Base-by-base conservation (phyloP, 2,797 vertebrate genomes). In the Triplophysa yarkandensis region DNA sequence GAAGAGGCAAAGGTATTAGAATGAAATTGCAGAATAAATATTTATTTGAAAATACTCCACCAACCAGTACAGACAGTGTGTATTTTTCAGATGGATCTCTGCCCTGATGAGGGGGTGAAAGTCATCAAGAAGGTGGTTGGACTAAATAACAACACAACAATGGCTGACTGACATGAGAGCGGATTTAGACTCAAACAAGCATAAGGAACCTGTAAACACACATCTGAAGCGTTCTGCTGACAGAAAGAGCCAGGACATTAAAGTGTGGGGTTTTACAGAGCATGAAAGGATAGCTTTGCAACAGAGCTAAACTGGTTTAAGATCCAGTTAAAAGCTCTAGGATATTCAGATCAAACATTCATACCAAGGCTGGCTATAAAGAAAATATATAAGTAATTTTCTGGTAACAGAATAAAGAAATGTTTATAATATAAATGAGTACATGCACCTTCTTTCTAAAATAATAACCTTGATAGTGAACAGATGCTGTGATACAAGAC, bases 1-100 rank as follows among this genome's bases (percentile, higher is more conserved):
- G 9, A 57, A 65, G 63, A 52, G 52, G 52, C 30, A n/a, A 72
- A 66, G 70, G 71, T 44, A 60, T 52, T 58, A 54, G 46, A 39
- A 60, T 8, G 23, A 67, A 78, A 61, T 63, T 55, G 36, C 41
- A 62, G 44, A 69, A 63, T 68, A 58, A 68, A 79, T 79, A 48
- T 72, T 71, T 76, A 67, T 76, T 76, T 62, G 61, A 71, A 68
- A 69, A 80, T 63, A 48, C 28, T 62, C 14, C 57, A 32, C 30
- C 30, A 76, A 36, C 19, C 27, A 48, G 46, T 34, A 63, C 73
- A 71, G 62, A 76, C 57, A 61, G 54, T 44, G 36, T 16, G 17
- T 21, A 57, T 61, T 70, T 73, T 75, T 71, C 52, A 46, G 34
- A 57, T 9, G 52, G 65, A 57, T 46, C 43, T 63, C 16, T 54